Percentiles rank a stretch among this genome's conserved stretches.
Evolutionary conservation across 1,140 invertebrate species (phyloP).

Genomic region (Drosophila suzukii): DNA sequence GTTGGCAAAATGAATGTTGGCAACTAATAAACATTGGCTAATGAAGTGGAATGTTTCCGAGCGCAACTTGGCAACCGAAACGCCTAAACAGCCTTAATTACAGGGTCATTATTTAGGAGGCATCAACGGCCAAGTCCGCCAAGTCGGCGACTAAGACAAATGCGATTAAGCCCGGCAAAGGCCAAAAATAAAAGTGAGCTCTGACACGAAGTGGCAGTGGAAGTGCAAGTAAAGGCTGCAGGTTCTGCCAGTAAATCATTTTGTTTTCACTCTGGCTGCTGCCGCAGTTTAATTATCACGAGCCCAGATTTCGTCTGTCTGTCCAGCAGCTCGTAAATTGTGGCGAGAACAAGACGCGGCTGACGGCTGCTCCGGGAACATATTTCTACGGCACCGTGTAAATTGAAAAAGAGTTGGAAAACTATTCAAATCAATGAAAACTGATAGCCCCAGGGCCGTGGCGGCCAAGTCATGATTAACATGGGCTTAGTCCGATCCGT

Average conservation of each 20-base stretch:
- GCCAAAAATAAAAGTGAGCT: slow-evolving; percentile 47
- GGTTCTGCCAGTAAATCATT: slow-evolving; percentile 67
- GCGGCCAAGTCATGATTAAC: slow-evolving; percentile 68
- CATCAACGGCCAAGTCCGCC: slow-evolving; percentile 6
- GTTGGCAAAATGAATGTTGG: slow-evolving; percentile 15
- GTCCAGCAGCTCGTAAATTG: slow-evolving; percentile 69
- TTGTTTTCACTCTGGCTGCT: slow-evolving; percentile 67
- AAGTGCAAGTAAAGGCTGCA: slow-evolving; percentile 22
- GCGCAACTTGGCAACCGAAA: neutral
- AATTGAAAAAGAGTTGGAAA: slow-evolving; percentile 64
- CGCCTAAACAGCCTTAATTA: slow-evolving; percentile 45
- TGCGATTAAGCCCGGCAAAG: slow-evolving; percentile 27
- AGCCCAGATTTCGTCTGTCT: slow-evolving; percentile 67
- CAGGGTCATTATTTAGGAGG: slow-evolving; percentile 29
- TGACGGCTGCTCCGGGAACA: slow-evolving; percentile 42
- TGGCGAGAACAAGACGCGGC: slow-evolving; percentile 58
- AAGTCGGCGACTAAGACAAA: slow-evolving; percentile 33
- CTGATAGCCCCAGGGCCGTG: slow-evolving; percentile 68
- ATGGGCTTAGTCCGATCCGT: slow-evolving; percentile 39
- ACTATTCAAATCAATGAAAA: slow-evolving; percentile 81
- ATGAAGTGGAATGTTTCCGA: slow-evolving; percentile 6
- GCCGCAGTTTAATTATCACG: slow-evolving; percentile 76
- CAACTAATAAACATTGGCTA: slow-evolving; percentile 18
- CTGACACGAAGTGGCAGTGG: slow-evolving; percentile 25
- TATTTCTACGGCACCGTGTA: slow-evolving; percentile 53